phyloP scores from a whole-genome alignment of 2,113 vertebrate species.

The Tretioscincus oriximinensis region DNA sequence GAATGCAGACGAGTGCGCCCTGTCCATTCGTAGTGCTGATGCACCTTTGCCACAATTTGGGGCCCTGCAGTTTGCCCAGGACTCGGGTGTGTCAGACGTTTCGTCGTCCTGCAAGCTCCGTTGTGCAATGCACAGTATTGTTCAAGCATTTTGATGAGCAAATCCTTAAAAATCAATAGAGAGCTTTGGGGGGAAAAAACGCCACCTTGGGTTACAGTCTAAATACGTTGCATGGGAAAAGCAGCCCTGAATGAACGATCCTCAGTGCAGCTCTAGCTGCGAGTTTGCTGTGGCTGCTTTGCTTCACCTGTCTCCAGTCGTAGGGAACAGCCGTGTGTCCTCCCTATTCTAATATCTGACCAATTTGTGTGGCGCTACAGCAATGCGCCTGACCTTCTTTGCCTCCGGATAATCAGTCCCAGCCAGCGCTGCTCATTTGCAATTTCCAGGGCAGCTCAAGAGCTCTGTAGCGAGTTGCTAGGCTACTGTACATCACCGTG shows the following conservation, averaged over 20 bases:
- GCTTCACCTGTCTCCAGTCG: slow-evolving; percentile 23
- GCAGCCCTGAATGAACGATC: no score
- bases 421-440: not conserved
- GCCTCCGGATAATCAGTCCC: slow-evolving; percentile 11
- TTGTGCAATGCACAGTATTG: no score
- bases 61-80: no score
- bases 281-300: not conserved
- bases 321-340: slow-evolving; percentile 6
- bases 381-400: not conserved
- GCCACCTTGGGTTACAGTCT: not conserved
- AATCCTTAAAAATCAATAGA: not conserved
- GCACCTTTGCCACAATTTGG: no score
- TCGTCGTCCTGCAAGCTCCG: no score
- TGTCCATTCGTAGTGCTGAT: no score
- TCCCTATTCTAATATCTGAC: slow-evolving; percentile 25
- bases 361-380: slow-evolving; percentile 5
- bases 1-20: no score
- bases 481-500: slow-evolving; percentile 48
- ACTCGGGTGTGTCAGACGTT: no score
- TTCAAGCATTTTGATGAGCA: no score
- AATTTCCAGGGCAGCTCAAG: slow-evolving; percentile 31
- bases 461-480: slow-evolving; percentile 54
- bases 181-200: not conserved
- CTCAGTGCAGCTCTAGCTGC: no score
- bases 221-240: not conserved